phyloP scores from a whole-genome alignment of 2,797 vertebrate species.

The Coregonus suidteri region DNA sequence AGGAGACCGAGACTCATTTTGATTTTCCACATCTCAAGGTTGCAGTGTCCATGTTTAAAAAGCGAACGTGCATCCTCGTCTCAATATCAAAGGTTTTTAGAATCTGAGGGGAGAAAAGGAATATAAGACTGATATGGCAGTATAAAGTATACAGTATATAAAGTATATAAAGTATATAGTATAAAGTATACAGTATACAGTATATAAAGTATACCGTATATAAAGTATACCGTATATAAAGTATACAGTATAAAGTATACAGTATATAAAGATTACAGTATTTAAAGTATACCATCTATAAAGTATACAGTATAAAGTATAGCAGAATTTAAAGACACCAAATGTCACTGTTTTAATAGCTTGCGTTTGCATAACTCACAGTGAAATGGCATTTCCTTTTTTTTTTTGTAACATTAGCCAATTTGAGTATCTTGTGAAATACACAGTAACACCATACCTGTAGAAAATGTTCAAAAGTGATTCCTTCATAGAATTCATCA shows the following conservation, averaged over 20 bases:
- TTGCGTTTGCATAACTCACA: background rate
- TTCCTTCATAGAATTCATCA: conserved; percentile 90
- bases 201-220: too few relatives aligned
- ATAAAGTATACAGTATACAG: too few relatives aligned
- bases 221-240: too few relatives aligned
- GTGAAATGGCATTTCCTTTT: background rate
- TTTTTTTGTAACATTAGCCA: background rate
- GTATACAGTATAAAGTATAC: too few relatives aligned
- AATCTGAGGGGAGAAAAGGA: conserved; percentile 77
- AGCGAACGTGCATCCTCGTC: conserved; percentile 92
- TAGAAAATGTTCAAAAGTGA: conserved; percentile 95
- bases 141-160: background rate
- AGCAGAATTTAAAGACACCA: background rate
- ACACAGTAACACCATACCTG: conserved; percentile 75
- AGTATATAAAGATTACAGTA: too few relatives aligned
- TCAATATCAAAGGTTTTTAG: conserved; percentile 90
- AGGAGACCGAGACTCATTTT: conserved; percentile 45
- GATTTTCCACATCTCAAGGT: conserved; percentile 77
- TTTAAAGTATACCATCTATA: too few relatives aligned
- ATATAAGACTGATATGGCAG: background rate
- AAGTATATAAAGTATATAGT: too few relatives aligned
- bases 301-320: background rate
- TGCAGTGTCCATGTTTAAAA: conserved; percentile 84
- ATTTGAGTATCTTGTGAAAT: background rate
- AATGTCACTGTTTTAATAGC: background rate